Base-by-base conservation (phyloP, 2,113 vertebrate genomes). In the Ranitomeya variabilis region DNA sequence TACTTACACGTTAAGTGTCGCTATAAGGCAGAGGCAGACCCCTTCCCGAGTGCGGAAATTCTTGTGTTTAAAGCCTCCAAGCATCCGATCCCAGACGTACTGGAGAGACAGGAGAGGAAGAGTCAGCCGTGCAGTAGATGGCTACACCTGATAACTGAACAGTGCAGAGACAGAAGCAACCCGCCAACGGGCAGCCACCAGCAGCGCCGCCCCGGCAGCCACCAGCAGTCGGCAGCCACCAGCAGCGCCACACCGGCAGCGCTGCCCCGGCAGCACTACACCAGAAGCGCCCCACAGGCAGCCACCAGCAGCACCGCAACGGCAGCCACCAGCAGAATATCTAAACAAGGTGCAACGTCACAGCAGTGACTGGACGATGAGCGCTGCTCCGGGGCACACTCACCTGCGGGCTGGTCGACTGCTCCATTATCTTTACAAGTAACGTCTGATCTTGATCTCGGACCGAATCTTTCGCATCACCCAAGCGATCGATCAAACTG, bases 1-100 rank as follows among this genome's bases (percentile, higher is more conserved):
- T 26, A 95, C 98, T 96, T 95, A 99, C 98, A 90, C 94, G 90
- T 93, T 99, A 89, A 99, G 95, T 0, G 98, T 99, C 92, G 97
- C 96, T 80, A 99, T 96, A 92, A 99, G 97, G 93, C 98, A 99
- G 93, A 99, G 96, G 93, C 98, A 99, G 91, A 98, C 97, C 91
- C 98, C 98, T 94, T 99, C 98, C 92, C 98, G 96, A 19, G 97
- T 99, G 87, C 97, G 95, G 93, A 99, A 99, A 94, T 99, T 99
- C 95, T 99, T 99, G 91, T 99, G 98, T 93, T 99, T 99, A 95
- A 99, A 99, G 90, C 98, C 98, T 92, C 96, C 97, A 15, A 99
- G 94, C 96, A 99, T 98, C 83, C 97, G 94, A 92, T 99, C 98
- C 98, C 98, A 99, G 4, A 99, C 94, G 0, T 98, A 99, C 98